Base-by-base conservation (phyloP, 2,113 vertebrate species). In the Chaetops frenatus region DNA sequence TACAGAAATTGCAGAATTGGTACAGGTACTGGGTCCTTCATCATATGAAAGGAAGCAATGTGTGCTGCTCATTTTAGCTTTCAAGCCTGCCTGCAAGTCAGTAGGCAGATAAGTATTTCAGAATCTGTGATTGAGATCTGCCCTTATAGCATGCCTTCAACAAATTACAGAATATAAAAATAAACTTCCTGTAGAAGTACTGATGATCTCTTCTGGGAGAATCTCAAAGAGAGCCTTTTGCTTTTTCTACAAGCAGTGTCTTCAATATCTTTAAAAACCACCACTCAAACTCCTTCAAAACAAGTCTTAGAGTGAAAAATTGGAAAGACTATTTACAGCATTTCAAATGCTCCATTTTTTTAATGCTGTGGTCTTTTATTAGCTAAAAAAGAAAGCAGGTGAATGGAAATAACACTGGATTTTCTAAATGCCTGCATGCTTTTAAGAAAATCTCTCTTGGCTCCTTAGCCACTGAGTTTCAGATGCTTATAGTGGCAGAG, bases 31-130 rank as follows among this genome's bases (percentile, higher is more conserved):
- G 50, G 16, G 57, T 92, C 33, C 44, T 87, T 81, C 70, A 48
- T 15, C 31, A 33, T 33, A 81, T 35, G 36, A 96, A 86, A 93
- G 27, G 21, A 89, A 71, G 60, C 15, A 70, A n/a, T n/a, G 17
- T 25, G 38, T 67, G 57, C n/a, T 88, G 28, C 67, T 91, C 33
- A 0, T 88, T 96, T 96, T 82, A 94, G 89, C 66, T 94, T 81
- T 82, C 73, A 47, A 78, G 56, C 31, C 65, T 94, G 90, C 81
- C 90, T 81, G 76, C 78, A 87, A 93, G 78, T 69, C 70, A 87
- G 96, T 93, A 92, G 92, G 85, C 84, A 94, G 94, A 93, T 36
- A 91, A 93, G 70, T 58, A 78, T 71, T 94, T 89, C 81, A 79
- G 65, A 84, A 84, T 87, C 44, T 67, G 4, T 81, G 90, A 67